Conservation (phyloP, 2,888 invertebrate genomes). For the Agapetus fuscipes region DNA sequence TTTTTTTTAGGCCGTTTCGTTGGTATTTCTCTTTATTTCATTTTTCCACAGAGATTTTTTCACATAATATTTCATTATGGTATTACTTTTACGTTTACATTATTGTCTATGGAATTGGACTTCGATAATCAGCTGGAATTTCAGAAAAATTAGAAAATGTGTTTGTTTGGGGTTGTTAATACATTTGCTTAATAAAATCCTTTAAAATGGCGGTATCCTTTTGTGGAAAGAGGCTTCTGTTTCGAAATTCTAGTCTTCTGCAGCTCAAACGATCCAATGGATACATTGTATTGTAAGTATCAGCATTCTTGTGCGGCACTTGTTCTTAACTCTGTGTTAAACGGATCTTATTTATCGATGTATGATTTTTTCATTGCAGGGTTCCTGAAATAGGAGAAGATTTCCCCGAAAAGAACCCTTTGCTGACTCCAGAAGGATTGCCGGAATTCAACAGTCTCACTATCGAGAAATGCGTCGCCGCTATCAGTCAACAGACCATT, state of each 20-base stretch:
- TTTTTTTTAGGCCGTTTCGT: no score
- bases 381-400: slow-evolving; percentile 81
- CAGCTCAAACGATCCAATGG: slow-evolving; percentile 7
- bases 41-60: no score
- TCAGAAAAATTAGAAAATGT: no score
- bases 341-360: slow-evolving; percentile 2
- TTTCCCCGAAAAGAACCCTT: slow-evolving; percentile 61
- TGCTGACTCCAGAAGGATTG: slow-evolving; percentile 61
- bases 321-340: not conserved
- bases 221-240: slow-evolving; percentile 6
- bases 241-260: slow-evolving; percentile 4
- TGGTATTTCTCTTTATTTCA: no score
- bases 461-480: slow-evolving; percentile 75
- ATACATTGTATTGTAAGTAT: slow-evolving; percentile 15
- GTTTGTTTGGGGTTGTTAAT: no score
- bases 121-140: no score
- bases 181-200: no score
- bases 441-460: slow-evolving; percentile 75
- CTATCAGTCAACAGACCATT: slow-evolving; percentile 72
- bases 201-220: slow-evolving; percentile 10
- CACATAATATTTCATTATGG: no score
- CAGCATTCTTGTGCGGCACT: not conserved
- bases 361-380: slow-evolving; percentile 36
- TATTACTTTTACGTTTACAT: no score
- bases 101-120: no score